A percentile compares a stretch with the other conserved stretches of the same genome.
phyloP scores from a whole-genome alignment of 2,888 invertebrate species.

The Apotomis betuletana region DNA sequence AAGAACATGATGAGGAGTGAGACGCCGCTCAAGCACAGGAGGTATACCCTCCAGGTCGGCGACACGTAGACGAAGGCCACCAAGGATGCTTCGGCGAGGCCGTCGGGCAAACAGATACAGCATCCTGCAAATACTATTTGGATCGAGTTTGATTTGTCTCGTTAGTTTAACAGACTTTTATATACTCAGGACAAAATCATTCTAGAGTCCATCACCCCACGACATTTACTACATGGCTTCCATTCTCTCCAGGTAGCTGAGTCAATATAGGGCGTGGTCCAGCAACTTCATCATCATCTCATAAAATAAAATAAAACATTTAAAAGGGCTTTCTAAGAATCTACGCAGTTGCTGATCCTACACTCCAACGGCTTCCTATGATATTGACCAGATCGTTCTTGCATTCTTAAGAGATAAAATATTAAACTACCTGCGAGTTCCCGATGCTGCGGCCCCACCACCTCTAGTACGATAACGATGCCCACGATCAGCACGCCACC shows the following conservation, averaged over 20 bases:
- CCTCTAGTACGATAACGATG: slow-evolving; percentile 80
- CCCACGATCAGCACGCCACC: slow-evolving; percentile 88
- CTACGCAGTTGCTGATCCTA: too few relatives aligned
- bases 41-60: slow-evolving; percentile 56
- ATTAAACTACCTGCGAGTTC: slow-evolving; percentile 54
- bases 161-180: too few relatives aligned
- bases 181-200: too few relatives aligned
- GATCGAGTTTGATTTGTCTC: background rate
- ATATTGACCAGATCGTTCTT: too few relatives aligned
- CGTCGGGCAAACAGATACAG: slow-evolving; percentile 53
- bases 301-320: too few relatives aligned
- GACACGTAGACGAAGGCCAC: slow-evolving; percentile 58
- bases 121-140: slow-evolving; percentile 43
- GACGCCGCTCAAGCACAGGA: slow-evolving; percentile 50
- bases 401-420: background rate
- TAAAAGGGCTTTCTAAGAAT: too few relatives aligned
- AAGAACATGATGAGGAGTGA: slow-evolving; percentile 51
- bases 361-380: too few relatives aligned
- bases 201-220: too few relatives aligned
- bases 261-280: too few relatives aligned
- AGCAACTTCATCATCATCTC: too few relatives aligned
- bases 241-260: too few relatives aligned
- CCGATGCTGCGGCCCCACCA: slow-evolving; percentile 78
- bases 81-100: slow-evolving; percentile 51
- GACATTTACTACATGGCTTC: too few relatives aligned